Conservation (phyloP, 2,113 vertebrate genomes). For the Todiramphus chloris region DNA sequence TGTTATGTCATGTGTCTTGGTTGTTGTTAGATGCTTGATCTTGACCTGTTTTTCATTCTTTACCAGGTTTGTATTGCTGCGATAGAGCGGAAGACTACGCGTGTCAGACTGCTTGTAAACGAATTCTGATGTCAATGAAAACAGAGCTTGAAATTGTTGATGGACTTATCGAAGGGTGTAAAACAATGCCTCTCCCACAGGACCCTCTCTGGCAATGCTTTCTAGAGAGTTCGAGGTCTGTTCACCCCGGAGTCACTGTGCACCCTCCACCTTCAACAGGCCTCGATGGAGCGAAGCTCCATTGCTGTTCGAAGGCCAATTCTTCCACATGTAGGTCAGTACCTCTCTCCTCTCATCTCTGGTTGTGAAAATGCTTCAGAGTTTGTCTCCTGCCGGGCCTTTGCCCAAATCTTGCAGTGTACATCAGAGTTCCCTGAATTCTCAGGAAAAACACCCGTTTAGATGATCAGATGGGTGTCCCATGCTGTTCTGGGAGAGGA, state of each 20-base stretch:
- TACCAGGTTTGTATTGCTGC: slow-evolving; percentile 93
- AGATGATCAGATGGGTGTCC: not conserved
- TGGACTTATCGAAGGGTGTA: slow-evolving; percentile 90
- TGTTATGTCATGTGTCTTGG: not conserved
- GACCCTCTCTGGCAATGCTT: slow-evolving; percentile 99
- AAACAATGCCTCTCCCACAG: slow-evolving; percentile 93
- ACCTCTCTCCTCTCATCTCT: not conserved
- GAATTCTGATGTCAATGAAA: slow-evolving; percentile 93
- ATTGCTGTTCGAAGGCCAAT: slow-evolving; percentile 98
- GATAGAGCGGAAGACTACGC: slow-evolving; percentile 91
- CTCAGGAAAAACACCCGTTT: not conserved
- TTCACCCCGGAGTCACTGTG: slow-evolving; percentile 83
- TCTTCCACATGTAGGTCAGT: slow-evolving; percentile 92
- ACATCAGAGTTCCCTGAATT: not conserved
- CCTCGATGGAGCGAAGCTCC: slow-evolving; percentile 95
- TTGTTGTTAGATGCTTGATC: not conserved
- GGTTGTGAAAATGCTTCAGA: not conserved
- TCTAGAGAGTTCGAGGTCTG: slow-evolving; percentile 88
- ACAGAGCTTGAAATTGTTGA: slow-evolving; percentile 98
- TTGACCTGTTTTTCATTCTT: not conserved
- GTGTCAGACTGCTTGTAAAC: slow-evolving; percentile 90
- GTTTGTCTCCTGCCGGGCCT: not conserved
- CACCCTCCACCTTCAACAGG: slow-evolving; percentile 88
- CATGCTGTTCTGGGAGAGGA: not conserved
- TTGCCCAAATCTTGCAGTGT: not conserved